A percentile compares a stretch with the other conserved stretches of the same genome.
phyloP scores from a whole-genome alignment of 2,888 invertebrate genomes.

The Noctua janthe region DNA sequence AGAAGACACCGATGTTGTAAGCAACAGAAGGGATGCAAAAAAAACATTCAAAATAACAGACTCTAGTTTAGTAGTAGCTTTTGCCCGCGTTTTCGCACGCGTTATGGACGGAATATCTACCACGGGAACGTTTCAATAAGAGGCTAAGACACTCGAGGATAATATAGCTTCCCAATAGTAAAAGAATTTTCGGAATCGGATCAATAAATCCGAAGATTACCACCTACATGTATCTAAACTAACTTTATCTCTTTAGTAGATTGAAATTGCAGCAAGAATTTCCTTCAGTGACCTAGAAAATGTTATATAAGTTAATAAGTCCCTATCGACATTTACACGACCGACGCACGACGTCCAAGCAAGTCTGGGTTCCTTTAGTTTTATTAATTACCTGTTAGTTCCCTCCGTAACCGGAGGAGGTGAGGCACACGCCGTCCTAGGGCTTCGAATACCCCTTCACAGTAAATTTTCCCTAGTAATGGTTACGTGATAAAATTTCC shows the following conservation, averaged over 20 bases:
- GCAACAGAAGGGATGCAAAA: neutral
- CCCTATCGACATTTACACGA: constrained; percentile 12
- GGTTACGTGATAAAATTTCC: constrained; percentile 33
- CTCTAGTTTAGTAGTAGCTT: neutral
- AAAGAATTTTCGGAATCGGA: neutral
- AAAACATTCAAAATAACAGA: neutral
- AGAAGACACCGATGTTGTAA: too few relatives aligned
- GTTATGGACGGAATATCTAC: neutral
- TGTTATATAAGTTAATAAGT: constrained; percentile 22
- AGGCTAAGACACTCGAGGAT: neutral
- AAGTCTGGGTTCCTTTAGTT: constrained; percentile 43
- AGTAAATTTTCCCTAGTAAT: constrained; percentile 13
- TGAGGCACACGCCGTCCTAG: constrained; percentile 23
- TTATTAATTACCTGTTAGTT: constrained; percentile 54
- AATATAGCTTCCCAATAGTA: neutral
- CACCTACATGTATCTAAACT: neutral
- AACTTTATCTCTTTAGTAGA: neutral
- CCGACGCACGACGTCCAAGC: neutral
- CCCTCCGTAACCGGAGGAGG: constrained; percentile 46
- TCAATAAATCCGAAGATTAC: neutral
- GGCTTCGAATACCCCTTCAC: constrained; percentile 57
- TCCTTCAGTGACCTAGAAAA: constrained; percentile 15
- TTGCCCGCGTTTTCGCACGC: neutral
- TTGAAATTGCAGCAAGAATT: neutral
- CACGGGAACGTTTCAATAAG: neutral